Conservation (phyloP, 37 sponge, comb jelly and placozoan genomes). For the Spongia lamella region DNA sequence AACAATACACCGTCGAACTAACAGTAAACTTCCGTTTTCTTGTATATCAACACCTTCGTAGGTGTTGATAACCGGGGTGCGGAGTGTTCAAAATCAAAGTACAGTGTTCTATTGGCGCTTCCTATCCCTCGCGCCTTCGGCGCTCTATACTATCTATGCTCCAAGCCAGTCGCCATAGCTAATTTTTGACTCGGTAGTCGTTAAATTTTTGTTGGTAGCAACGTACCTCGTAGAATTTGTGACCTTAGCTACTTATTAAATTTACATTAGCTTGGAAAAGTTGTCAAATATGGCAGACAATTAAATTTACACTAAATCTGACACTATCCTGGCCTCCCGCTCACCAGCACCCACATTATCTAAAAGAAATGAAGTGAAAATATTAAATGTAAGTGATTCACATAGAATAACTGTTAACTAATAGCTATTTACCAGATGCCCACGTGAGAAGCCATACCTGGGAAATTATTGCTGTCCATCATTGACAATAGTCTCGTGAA, state of each 20-base stretch:
- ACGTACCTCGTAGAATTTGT: slow-evolving; percentile 2
- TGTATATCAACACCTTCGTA: too few species aligned
- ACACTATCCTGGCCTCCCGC: slow-evolving; percentile 83
- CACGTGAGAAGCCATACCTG: slow-evolving; percentile 33
- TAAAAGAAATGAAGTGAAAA: slow-evolving; percentile 13
- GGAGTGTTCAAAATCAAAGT: too few species aligned
- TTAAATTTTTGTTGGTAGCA: not conserved
- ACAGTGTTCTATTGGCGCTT: too few species aligned
- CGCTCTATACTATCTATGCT: too few species aligned
- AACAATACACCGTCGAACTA: too few species aligned
- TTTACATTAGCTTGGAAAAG: not conserved
- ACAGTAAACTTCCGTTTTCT: too few species aligned
- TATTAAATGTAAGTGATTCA: too few species aligned
- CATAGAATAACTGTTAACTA: too few species aligned
- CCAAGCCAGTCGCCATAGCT: not conserved
- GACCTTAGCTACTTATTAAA: not conserved
- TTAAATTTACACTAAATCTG: slow-evolving; percentile 77
- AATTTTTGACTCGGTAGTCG: not conserved
- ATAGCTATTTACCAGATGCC: not conserved
- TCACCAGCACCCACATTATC: slow-evolving; percentile 95
- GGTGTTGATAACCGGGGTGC: too few species aligned
- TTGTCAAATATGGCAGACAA: slow-evolving; percentile 39
- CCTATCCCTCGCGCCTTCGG: too few species aligned
- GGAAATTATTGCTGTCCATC: slow-evolving; percentile 98
- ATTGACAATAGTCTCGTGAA: too few species aligned